Base-by-base conservation (phyloP, 2,888 invertebrate species). In the Steinernema carpocapsae region DNA sequence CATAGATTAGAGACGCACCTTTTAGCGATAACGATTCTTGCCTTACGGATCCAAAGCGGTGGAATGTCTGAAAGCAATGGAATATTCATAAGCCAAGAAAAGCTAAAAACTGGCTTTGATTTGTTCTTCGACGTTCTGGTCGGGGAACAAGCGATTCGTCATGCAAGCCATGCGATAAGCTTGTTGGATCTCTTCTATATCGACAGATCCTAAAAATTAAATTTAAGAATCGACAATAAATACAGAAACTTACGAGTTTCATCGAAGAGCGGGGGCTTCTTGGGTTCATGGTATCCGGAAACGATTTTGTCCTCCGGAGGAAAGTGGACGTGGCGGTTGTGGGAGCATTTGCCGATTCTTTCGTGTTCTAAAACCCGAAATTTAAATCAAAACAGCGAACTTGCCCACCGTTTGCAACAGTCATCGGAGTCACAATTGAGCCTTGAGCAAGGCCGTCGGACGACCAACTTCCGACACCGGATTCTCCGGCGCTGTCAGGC, bases 151-250 rank as follows among this genome's bases (percentile, higher is more conserved):
- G 77, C 87, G 86, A 76, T 88, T 76, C 32, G 84, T 82, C 43
- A 80, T 73, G 70, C 85, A 85, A 0, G 82, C 80, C 37, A 75
- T 74, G 24, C 76, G 51, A 74, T 94, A 94, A 46, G 92, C 91
- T 51, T 91, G 90, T 24, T 92, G 90, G 78, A 94, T 91, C 87
- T 93, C 82, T 7, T 76, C 71, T 0, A 76, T 32, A 43, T 82
- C 77, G 10, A 78, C 72, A 1, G 73, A n/a, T 4, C 72, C 59
- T 52, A 64, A 48, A 56, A 70, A 43, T 24, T 43, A 19, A 46
- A 48, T 12, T 77, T 73, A 71, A 78, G 77, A 19, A 46, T 14
- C 0, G 22, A 24, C 17, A n/a, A n/a, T 12, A 17, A 29, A 7
- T 12, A 56, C 56, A 19, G 12, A 56, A 22, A 22, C 3, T 37